Evolutionary conservation across 2,797 vertebrate genomes (phyloP).

Genomic region (Orientallactaga sibirica): DNA sequence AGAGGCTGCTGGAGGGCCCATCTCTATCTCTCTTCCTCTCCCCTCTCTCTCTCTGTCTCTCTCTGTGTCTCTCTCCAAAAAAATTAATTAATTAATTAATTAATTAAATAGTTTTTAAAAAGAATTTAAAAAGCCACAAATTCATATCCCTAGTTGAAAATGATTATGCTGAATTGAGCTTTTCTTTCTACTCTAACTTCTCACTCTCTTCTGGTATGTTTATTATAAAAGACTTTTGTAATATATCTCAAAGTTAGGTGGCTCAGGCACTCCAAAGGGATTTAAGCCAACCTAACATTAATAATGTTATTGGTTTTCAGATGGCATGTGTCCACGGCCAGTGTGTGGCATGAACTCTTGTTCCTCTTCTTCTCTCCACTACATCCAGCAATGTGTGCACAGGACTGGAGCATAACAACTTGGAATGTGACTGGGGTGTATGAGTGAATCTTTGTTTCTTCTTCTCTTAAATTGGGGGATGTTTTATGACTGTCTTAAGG

Average conservation of each 20-base stretch:
- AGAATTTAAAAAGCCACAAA: background rate
- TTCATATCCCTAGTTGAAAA: background rate
- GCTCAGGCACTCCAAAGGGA: background rate
- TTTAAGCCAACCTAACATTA: background rate
- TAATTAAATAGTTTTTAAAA: no score
- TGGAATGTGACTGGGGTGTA: background rate
- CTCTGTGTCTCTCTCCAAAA: no score
- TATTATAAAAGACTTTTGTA: conserved; percentile 20
- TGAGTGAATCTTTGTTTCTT: conserved; percentile 34
- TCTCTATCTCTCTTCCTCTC: no score
- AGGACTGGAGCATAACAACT: background rate
- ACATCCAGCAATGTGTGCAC: background rate
- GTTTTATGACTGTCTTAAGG: background rate
- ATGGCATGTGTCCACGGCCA: background rate
- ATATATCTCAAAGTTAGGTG: conserved; percentile 32
- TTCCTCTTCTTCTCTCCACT: background rate
- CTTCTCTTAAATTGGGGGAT: background rate
- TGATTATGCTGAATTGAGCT: conserved; percentile 9
- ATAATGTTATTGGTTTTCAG: conserved; percentile 1
- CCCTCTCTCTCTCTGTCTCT: no score
- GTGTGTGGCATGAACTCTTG: background rate
- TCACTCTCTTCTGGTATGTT: background rate
- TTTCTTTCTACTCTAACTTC: background rate
- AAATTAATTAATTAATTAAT: no score
- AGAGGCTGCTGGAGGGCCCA: no score